phyloP scores from a whole-genome alignment of 2,888 invertebrate species.

The Papilio elwesi region DNA sequence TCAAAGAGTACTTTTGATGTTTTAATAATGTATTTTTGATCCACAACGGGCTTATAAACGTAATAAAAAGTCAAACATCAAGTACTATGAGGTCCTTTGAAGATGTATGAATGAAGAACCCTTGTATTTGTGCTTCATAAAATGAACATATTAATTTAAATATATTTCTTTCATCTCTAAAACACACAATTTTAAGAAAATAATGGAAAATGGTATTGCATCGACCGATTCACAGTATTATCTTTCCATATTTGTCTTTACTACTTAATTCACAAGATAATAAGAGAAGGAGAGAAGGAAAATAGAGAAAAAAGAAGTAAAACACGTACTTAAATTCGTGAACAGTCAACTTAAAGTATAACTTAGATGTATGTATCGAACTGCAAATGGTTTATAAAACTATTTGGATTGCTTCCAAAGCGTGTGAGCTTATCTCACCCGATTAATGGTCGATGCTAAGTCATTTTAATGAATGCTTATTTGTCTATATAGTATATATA shows the following conservation, averaged over 20 bases:
- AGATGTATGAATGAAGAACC: background rate
- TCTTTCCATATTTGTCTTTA: too few species aligned
- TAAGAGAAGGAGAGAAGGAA: too few species aligned
- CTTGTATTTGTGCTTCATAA: constrained; percentile 8
- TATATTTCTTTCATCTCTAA: background rate
- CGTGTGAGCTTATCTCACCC: constrained; percentile 10
- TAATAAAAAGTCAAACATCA: constrained; percentile 18
- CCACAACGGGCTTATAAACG: constrained; percentile 3
- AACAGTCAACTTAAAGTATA: background rate
- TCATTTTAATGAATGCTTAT: constrained; percentile 17
- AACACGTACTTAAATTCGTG: background rate
- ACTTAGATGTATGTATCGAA: constrained; percentile 14
- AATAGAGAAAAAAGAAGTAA: background rate
- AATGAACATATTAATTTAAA: constrained; percentile 1
- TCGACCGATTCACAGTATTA: too few species aligned
- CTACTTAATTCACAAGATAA: too few species aligned
- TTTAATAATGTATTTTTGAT: constrained; percentile 1
- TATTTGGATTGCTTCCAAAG: constrained; percentile 11
- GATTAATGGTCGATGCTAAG: constrained; percentile 17
- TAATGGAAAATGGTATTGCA: too few species aligned
- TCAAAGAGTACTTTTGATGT: constrained; percentile 14
- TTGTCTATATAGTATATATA: background rate
- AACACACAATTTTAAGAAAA: too few species aligned
- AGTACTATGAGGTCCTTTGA: constrained; percentile 3
- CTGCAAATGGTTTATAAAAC: constrained; percentile 11